Evolutionary conservation across 2,113 vertebrate genomes (phyloP).

Genomic region (Emydura subglobosa): DNA sequence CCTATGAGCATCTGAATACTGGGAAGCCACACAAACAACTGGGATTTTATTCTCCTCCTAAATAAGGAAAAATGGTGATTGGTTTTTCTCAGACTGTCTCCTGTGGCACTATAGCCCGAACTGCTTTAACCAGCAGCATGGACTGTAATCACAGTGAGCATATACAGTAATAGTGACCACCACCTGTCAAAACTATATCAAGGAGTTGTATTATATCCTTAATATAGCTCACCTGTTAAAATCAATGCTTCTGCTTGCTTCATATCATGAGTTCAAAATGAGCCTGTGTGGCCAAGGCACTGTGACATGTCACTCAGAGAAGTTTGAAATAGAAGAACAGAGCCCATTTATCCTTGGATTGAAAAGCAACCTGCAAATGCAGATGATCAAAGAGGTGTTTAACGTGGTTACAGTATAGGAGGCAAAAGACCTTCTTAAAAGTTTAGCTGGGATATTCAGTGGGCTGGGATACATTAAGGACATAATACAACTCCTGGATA

Average conservation of each 20-base stretch:
- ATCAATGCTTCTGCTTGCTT: not conserved
- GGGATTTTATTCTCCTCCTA: not conserved
- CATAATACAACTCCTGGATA: not conserved
- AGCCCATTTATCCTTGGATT: not conserved
- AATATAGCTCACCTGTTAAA: not conserved
- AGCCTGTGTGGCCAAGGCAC: not conserved
- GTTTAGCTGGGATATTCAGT: not conserved
- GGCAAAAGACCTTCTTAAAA: not conserved
- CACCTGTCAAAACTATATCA: not conserved
- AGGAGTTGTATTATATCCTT: not conserved
- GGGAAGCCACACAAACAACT: not conserved
- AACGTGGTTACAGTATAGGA: not conserved
- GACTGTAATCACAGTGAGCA: not conserved
- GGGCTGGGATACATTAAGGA: not conserved
- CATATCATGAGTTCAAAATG: not conserved
- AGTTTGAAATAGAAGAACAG: not conserved
- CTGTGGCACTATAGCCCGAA: not conserved
- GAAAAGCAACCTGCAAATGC: not conserved
- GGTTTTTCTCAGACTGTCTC: not conserved
- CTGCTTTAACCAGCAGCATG: not conserved
- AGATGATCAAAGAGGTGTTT: not conserved
- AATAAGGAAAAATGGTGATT: not conserved
- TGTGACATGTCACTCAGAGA: not conserved
- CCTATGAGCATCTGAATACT: not conserved
- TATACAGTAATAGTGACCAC: not conserved